Percentiles rank a stretch among this genome's conserved stretches.
Conservation (phyloP, 2,797 vertebrate species). For the Bucorvus abyssinicus region DNA sequence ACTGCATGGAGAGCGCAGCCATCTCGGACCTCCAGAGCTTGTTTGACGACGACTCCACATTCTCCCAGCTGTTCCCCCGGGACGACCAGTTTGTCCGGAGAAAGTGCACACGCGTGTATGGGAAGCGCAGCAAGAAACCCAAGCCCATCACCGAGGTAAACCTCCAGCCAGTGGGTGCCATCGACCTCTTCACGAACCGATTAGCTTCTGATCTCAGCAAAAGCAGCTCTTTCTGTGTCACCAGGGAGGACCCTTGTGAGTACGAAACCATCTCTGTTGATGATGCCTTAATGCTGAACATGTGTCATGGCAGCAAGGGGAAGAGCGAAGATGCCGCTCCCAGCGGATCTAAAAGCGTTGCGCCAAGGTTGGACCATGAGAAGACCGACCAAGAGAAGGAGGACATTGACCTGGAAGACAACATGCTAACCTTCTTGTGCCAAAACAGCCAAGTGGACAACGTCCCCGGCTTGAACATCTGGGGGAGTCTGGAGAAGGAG, state of each 20-base stretch:
- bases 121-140: constrained; percentile 85
- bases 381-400: constrained; percentile 20
- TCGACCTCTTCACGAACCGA: constrained; percentile 58
- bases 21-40: constrained; percentile 76
- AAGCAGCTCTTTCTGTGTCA: constrained; percentile 74
- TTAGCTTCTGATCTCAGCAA: constrained; percentile 74
- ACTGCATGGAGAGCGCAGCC: accelerated
- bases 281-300: constrained; percentile 84
- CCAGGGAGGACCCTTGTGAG: constrained; percentile 77
- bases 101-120: constrained; percentile 89
- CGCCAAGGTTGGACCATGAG: constrained; percentile 10
- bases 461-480: constrained; percentile 71
- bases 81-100: constrained; percentile 83
- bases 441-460: constrained; percentile 68
- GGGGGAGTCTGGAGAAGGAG: constrained; percentile 73
- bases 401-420: constrained; percentile 52
- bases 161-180: background rate
- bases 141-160: constrained; percentile 47
- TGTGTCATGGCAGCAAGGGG: constrained; percentile 79
- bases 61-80: constrained; percentile 90
- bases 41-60: constrained; percentile 86
- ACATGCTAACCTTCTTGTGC: constrained; percentile 64
- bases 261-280: constrained; percentile 85
- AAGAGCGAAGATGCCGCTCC: constrained; percentile 62
- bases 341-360: background rate